Evolutionary conservation across 1,140 invertebrate genomes (phyloP), one percentile per base, ranked within the genome.

Genomic region (Drosophila willistoni): DNA sequence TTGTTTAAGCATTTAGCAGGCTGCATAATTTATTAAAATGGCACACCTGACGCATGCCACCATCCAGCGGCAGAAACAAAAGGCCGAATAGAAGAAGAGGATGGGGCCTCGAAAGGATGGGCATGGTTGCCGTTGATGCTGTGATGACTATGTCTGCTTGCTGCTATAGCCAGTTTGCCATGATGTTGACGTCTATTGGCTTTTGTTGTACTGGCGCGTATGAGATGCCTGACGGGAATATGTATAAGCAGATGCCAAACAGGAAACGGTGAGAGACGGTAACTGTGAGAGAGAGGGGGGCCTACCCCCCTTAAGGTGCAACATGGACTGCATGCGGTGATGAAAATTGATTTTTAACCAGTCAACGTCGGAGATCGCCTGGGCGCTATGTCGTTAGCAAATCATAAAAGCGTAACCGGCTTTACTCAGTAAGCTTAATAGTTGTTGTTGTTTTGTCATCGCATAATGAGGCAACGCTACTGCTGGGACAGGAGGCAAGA

Each of bases 1-100:
- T 89, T 89, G 84, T 89, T 89, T 89, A 89, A 89, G 84, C 84
- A 89, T 89, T 89, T 89, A 89, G 84, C 84, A 73, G 85, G 84
- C 81, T 89, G 84, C 84, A 89, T 89, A 89, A 89, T 89, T 89
- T 89, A 89, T 89, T 89, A 89, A 89, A 89, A 89, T 89, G 85
- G 74, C 85, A 89, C 84, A 89, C 84, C 84, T 89, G 84, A 89
- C 84, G 84, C 84, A 84, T 81, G 85, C 77, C 81, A 81, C 67
- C 84, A 77, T 73, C 66, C 63, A 62, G 62, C 71, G 65, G 62
- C 71, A 67, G 64, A 55, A 72, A 81, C 67, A 77, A 83, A 57
- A 36, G 29, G 55, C n/a, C 36, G 3, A 39, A 39, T 4, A 39
- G 12, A 13, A 39, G 12, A 13, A 39, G 3, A 39, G 12, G 12